Percentiles rank a stretch among this genome's conserved stretches.
Evolutionary conservation across 1,140 invertebrate genomes (phyloP).

Genomic region (Penaeus vannamei): DNA sequence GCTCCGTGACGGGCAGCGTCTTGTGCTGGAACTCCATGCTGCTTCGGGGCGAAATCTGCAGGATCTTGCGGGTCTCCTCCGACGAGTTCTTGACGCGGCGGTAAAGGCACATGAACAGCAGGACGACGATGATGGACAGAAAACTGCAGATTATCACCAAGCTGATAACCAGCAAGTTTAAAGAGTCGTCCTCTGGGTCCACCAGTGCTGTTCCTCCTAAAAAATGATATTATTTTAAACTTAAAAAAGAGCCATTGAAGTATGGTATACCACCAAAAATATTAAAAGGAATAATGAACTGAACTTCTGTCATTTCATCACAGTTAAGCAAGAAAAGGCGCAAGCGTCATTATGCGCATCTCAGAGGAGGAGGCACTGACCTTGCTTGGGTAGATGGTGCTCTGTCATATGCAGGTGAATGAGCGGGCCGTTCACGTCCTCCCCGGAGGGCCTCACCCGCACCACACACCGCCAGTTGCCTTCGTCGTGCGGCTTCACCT

Average conservation of each 20-base stretch:
- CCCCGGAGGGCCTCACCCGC: not conserved
- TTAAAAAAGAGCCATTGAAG: too few species aligned
- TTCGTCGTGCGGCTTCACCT: slow-evolving; percentile 35
- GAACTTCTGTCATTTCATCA: too few species aligned
- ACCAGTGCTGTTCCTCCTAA: slow-evolving; percentile 42
- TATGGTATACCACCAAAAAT: not conserved
- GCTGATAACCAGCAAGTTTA: slow-evolving; percentile 43
- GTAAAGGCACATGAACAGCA: slow-evolving; percentile 45
- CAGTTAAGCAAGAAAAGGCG: too few species aligned
- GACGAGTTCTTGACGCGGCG: slow-evolving; percentile 21
- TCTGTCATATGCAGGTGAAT: slow-evolving; percentile 47
- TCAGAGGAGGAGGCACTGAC: slow-evolving; percentile 6
- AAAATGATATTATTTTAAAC: not conserved
- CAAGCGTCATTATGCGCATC: not conserved
- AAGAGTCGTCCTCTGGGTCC: slow-evolving; percentile 17
- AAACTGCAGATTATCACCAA: slow-evolving; percentile 44
- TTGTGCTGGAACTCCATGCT: slow-evolving; percentile 47
- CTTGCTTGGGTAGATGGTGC: slow-evolving; percentile 18
- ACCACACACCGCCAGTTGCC: slow-evolving; percentile 57
- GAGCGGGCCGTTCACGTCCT: slow-evolving; percentile 38
- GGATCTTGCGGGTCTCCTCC: slow-evolving; percentile 50
- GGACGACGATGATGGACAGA: slow-evolving; percentile 44
- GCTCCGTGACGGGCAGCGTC: slow-evolving; percentile 43
- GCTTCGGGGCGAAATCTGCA: slow-evolving; percentile 38
- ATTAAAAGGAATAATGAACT: too few species aligned